These are phyloP conservation scores for Drosophila fuyamai DNA, from an alignment of 1,140 invertebrate genomes.

Conservation along the genomic window DNA sequence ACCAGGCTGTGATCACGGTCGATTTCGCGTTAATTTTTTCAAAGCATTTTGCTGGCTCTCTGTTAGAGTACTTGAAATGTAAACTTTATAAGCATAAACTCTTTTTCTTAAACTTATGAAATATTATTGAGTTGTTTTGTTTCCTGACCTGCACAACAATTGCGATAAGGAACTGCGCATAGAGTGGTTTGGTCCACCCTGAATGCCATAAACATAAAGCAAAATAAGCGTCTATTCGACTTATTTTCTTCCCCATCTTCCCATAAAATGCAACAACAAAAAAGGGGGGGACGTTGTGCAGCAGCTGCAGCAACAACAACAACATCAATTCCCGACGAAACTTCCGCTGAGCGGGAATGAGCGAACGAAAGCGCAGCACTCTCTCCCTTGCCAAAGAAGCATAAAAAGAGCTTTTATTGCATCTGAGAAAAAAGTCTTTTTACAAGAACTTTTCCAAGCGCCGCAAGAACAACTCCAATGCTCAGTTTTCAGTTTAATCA, in stretches of 20 bases:
- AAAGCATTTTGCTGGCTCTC: too few relatives aligned
- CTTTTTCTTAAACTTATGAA: too few relatives aligned
- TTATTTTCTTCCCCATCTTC: constrained; percentile 7
- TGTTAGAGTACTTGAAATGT: too few relatives aligned
- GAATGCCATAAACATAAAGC: constrained; percentile 40
- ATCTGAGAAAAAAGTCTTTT: constrained; percentile 25
- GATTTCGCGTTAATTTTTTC: too few relatives aligned
- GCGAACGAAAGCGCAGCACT: constrained; percentile 15
- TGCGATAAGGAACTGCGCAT: not conserved
- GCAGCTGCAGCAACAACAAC: constrained; percentile 32
- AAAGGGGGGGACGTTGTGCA: constrained; percentile 34
- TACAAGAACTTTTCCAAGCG: constrained; percentile 44
- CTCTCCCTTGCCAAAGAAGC: constrained; percentile 13
- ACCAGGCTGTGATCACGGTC: too few relatives aligned
- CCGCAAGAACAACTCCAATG: constrained; percentile 67
- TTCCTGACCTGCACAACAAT: constrained; percentile 9
- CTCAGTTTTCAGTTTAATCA: constrained; percentile 40
- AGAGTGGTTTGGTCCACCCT: constrained; percentile 18
- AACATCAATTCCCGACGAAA: constrained; percentile 47
- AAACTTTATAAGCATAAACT: too few relatives aligned
- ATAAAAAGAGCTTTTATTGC: constrained; percentile 57
- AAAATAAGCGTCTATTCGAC: constrained; percentile 37
- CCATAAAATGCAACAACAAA: constrained; percentile 14
- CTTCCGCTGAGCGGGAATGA: constrained; percentile 50
- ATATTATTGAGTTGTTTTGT: not conserved